Evolutionary conservation across 2,797 vertebrate genomes (phyloP).

Genomic region (Pseudocheirus occidentalis): DNA sequence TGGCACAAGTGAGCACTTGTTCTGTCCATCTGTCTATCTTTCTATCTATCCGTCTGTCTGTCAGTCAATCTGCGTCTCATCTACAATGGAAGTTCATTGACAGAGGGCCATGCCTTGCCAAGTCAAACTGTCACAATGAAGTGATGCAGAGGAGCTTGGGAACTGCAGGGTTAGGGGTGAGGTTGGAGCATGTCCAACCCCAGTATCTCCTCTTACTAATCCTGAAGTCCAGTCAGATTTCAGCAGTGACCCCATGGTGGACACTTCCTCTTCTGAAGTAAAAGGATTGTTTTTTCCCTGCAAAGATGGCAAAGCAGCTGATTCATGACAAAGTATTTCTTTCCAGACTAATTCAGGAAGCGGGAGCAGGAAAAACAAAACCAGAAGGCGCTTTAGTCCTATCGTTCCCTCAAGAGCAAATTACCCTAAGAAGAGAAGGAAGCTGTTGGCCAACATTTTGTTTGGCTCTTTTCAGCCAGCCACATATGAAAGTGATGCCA

Average conservation of each 20-base stretch:
- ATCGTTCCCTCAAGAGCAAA: not conserved
- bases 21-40: too few species aligned
- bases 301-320: not conserved
- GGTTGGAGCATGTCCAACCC: not conserved
- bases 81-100: not conserved
- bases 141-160: not conserved
- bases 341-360: not conserved
- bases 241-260: not conserved
- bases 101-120: not conserved
- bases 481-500: not conserved
- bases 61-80: not conserved
- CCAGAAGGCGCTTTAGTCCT: not conserved
- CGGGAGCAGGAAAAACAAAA: not conserved
- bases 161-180: not conserved
- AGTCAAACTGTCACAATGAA: not conserved
- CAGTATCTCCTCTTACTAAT: not conserved
- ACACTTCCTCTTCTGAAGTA: not conserved
- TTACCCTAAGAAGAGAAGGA: not conserved
- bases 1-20: too few species aligned
- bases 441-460: not conserved
- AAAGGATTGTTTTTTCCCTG: not conserved
- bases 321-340: not conserved
- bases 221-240: not conserved
- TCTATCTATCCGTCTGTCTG: too few species aligned
- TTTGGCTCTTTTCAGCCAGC: not conserved